phyloP scores from a whole-genome alignment of 2,888 invertebrate species.

The Leptopterna dolabrata region DNA sequence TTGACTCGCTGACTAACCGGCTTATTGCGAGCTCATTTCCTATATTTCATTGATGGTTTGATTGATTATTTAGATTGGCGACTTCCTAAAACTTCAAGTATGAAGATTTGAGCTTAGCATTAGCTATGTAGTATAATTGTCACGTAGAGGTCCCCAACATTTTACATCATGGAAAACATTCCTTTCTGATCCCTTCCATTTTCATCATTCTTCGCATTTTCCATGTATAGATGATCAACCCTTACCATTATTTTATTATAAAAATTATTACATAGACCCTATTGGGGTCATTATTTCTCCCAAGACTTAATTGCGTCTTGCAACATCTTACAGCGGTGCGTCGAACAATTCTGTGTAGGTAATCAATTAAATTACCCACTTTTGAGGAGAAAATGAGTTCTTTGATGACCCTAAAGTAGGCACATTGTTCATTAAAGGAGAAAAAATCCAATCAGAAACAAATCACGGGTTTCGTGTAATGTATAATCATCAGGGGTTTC shows the following conservation, averaged over 20 bases:
- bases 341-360: neutral
- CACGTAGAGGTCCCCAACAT: too few relatives aligned
- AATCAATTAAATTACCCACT: neutral
- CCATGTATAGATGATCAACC: neutral
- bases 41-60: too few relatives aligned
- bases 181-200: neutral
- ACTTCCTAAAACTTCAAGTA: too few relatives aligned
- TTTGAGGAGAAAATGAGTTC: neutral
- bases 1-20: too few relatives aligned
- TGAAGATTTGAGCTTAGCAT: too few relatives aligned
- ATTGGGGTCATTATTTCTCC: neutral
- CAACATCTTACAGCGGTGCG: neutral
- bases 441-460: conserved; percentile 39
- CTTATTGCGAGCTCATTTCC: too few relatives aligned
- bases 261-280: neutral
- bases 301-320: neutral
- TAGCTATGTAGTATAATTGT: too few relatives aligned
- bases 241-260: neutral
- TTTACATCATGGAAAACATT: neutral
- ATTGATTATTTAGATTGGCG: too few relatives aligned
- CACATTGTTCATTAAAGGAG: conserved; percentile 19
- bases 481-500: conserved; percentile 10
- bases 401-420: conserved; percentile 39
- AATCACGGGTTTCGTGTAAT: conserved; percentile 21
- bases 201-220: neutral